These are phyloP conservation scores for Tiliqua scincoides DNA, from an alignment of 2,113 vertebrate species.

Conservation along the genomic window DNA sequence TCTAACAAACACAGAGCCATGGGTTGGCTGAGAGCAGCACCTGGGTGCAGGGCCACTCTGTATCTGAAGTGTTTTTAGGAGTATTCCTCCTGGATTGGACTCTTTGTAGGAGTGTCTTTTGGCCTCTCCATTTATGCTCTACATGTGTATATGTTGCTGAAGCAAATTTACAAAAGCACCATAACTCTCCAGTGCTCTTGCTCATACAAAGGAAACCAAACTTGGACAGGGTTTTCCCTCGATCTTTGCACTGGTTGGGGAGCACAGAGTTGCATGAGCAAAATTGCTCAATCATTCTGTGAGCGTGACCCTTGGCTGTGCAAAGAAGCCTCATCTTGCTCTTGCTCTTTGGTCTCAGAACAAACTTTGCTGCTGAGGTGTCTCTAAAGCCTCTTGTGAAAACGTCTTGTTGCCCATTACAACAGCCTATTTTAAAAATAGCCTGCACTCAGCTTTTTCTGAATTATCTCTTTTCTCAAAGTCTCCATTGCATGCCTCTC, in stretches of 20 bases:
- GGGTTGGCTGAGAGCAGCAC: no score
- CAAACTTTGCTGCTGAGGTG: neutral
- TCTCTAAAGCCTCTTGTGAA: slow-evolving; percentile 38
- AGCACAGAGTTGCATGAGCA: neutral
- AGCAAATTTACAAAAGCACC: neutral
- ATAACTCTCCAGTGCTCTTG: neutral
- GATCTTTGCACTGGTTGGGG: neutral
- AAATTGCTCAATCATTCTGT: slow-evolving; percentile 3
- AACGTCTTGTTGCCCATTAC: neutral
- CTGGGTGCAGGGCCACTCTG: neutral
- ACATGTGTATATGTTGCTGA: neutral
- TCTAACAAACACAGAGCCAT: no score
- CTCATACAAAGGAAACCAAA: no score
- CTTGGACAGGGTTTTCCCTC: neutral
- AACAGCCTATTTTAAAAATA: neutral
- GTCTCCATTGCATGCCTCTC: neutral
- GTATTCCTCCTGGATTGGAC: neutral
- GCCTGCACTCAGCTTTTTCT: neutral
- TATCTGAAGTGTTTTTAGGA: no score
- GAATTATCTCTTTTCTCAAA: neutral
- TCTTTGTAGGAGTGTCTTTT: neutral
- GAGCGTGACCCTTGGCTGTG: neutral
- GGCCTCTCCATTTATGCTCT: neutral
- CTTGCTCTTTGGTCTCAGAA: slow-evolving; percentile 40
- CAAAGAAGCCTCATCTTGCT: neutral